These are phyloP conservation scores for Morus bassanus DNA, from an alignment of 2,797 vertebrate species.

Conservation along the genomic window DNA sequence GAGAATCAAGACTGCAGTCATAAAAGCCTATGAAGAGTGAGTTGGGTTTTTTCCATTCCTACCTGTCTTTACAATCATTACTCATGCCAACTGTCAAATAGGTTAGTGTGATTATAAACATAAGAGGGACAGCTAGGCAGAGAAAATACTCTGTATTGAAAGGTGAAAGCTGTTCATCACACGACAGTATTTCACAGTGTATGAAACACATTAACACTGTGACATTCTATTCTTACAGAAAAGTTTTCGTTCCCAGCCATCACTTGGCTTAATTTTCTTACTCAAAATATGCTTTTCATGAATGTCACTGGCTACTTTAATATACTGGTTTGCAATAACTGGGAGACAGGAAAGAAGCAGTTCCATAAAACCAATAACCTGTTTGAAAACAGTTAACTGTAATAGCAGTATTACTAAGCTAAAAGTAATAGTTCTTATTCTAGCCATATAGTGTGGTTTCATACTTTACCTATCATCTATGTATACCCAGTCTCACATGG, in stretches of 20 bases:
- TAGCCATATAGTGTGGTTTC: background rate
- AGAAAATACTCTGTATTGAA: conserved; percentile 50
- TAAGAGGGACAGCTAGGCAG: conserved; percentile 33
- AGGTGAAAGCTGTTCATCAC: conserved; percentile 62
- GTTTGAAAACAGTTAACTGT: background rate
- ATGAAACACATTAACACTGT: conserved; percentile 48
- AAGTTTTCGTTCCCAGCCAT: conserved; percentile 10
- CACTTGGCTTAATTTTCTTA: conserved; percentile 3
- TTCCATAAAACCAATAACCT: background rate
- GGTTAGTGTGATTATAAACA: conserved; percentile 56
- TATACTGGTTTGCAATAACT: background rate
- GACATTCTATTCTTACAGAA: conserved; percentile 37
- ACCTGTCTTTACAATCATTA: conserved; percentile 26
- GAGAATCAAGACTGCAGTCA: background rate
- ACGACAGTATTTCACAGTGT: conserved; percentile 40
- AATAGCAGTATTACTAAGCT: background rate
- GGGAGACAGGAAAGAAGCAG: background rate
- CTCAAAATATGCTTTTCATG: background rate
- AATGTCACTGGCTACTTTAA: background rate
- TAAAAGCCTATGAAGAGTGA: conserved; percentile 8
- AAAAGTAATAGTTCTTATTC: background rate
- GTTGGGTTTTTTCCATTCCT: background rate
- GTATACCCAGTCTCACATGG: background rate
- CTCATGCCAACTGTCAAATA: background rate
- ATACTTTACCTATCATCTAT: background rate